Evolutionary conservation across 2,797 vertebrate species (phyloP).

Genomic region (Moxostoma hubbsi): DNA sequence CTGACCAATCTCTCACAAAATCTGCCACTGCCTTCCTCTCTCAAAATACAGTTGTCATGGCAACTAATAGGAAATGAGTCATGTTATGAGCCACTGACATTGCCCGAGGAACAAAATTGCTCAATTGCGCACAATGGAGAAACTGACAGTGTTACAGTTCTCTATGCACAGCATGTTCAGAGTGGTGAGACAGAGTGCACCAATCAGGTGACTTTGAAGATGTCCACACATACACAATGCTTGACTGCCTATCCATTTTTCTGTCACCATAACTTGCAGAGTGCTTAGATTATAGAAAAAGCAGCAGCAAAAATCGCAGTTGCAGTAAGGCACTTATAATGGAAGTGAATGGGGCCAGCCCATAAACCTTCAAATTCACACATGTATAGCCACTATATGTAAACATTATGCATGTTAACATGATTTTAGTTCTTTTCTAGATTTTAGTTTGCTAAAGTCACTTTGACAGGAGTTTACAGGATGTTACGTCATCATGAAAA

Average conservation of each 20-base stretch:
- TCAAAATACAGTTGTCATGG: slow-evolving; percentile 62
- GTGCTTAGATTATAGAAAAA: background rate
- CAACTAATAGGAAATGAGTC: slow-evolving; percentile 70
- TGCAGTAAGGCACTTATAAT: too few relatives aligned
- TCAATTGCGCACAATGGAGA: slow-evolving; percentile 48
- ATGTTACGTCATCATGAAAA: too few relatives aligned
- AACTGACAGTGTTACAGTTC: slow-evolving; percentile 1
- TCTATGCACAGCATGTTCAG: background rate
- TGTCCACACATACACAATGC: slow-evolving; percentile 41
- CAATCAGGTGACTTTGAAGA: slow-evolving; percentile 21
- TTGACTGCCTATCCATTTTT: slow-evolving; percentile 68
- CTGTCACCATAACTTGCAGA: slow-evolving; percentile 54
- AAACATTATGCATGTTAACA: too few relatives aligned
- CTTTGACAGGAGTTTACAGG: too few relatives aligned
- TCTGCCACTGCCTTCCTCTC: slow-evolving; percentile 66
- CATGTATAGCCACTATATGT: too few relatives aligned
- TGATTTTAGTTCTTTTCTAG: too few relatives aligned
- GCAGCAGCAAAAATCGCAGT: too few relatives aligned
- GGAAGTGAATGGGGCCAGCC: too few relatives aligned
- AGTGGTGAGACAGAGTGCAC: background rate
- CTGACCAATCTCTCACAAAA: slow-evolving; percentile 56
- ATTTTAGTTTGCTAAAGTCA: too few relatives aligned
- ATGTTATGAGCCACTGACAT: slow-evolving; percentile 34
- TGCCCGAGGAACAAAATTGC: slow-evolving; percentile 57
- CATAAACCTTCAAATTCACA: too few relatives aligned